Base-by-base conservation (phyloP, 2,113 vertebrate species). In the Hypomesus transpacificus region DNA sequence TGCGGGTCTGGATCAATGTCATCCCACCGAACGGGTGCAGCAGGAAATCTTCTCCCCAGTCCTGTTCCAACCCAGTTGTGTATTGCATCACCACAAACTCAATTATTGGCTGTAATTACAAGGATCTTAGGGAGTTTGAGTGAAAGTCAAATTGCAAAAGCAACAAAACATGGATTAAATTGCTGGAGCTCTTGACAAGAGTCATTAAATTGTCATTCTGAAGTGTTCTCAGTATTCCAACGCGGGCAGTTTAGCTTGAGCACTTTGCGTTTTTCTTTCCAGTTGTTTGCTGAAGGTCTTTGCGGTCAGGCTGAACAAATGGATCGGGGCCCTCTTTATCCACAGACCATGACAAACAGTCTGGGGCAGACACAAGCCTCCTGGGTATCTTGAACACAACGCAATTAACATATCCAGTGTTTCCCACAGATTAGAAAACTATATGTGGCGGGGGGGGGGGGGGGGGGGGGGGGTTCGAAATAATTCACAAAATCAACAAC, bases 171-270 rank as follows among this genome's bases (percentile, higher is more conserved):
- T 80, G 89, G 92, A 93, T 94, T 93, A 92, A 89, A 86, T 81
- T 87, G 89, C 86, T 86, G 85, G 87, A 87, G 89, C 88, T 78
- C 87, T 91, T 82, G 90, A 89, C 87, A 89, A 92, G 93, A 86
- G 91, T 92, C 84, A 89, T 95, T 94, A 94, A 90, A 87, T 86
- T 82, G 69, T 90, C 82, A 92, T 93, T 94, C 88, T 91, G 79
- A 94, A 93, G 93, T 91, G 82, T 85, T 84, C 86, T 85, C 81
- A 86, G 91, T 85, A 87, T 80, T 85, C 72, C 80, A 69, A 65
- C 76, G 83, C 81, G 75, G 39, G 81, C 80, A 81, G 73, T 90
- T 85, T 88, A 89, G 73, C 87, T 90, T 84, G 88, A 56, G 68
- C 70, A 53, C 70, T 88, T 74, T 61, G 81, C 24, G 76, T 84